phyloP scores from a whole-genome alignment of 64 coral and sea anemone genomes.

The Pocillopora damicornis region DNA sequence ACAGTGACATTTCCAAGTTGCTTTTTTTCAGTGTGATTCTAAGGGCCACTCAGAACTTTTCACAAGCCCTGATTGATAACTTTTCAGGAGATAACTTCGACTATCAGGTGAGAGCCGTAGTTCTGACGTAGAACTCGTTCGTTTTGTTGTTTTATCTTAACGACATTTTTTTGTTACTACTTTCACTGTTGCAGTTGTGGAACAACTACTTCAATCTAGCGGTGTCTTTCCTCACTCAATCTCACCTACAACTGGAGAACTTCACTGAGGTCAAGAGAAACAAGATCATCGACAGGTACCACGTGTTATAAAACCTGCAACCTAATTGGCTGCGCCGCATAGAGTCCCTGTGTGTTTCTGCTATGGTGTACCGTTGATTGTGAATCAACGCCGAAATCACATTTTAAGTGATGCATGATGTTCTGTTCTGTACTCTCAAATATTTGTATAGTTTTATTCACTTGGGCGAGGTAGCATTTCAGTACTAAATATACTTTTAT shows the following conservation, averaged over 20 bases:
- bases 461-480: no score
- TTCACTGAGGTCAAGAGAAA: slow-evolving; percentile 88
- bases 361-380: no score
- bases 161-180: not conserved
- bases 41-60: slow-evolving; percentile 79
- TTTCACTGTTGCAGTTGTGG: slow-evolving; percentile 58
- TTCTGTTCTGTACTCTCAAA: no score
- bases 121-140: no score
- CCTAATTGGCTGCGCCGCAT: no score
- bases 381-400: no score
- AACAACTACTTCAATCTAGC: slow-evolving; percentile 90
- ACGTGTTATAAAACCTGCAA: no score
- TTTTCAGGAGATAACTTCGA: slow-evolving; percentile 84
- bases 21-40: slow-evolving; percentile 72
- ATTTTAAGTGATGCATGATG: no score
- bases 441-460: no score
- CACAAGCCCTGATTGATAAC: slow-evolving; percentile 58
- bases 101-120: slow-evolving; percentile 59
- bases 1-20: not conserved
- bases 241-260: slow-evolving; percentile 81
- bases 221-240: slow-evolving; percentile 85
- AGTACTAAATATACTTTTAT: no score
- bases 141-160: not conserved
- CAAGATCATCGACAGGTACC: slow-evolving; percentile 92
- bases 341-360: no score